Evolutionary conservation across 2,113 vertebrate species (phyloP).

Genomic region (Anhinga rufa): DNA sequence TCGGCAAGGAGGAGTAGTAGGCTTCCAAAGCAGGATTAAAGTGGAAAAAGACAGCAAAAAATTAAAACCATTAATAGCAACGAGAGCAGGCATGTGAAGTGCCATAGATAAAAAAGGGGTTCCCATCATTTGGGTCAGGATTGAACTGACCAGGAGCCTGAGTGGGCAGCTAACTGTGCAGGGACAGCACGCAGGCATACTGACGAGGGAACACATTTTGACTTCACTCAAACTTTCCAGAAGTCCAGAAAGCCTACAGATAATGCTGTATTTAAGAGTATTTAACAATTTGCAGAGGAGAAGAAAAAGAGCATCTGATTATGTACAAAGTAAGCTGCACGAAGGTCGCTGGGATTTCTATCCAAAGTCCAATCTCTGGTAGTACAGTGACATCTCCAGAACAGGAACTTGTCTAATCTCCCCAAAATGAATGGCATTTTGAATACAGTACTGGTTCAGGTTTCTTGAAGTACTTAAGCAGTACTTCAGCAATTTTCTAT

Average conservation of each 20-base stretch:
- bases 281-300: neutral
- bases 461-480: neutral
- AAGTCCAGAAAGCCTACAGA: neutral
- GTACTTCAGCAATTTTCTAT: neutral
- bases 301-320: neutral
- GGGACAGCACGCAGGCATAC: rapidly evolving
- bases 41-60: neutral
- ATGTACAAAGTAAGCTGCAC: neutral
- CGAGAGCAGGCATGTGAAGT: neutral
- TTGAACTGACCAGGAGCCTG: rapidly evolving
- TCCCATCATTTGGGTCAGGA: neutral
- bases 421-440: neutral
- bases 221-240: neutral
- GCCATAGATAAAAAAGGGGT: neutral
- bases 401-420: neutral
- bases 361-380: neutral
- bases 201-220: rapidly evolving
- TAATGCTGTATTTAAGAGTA: neutral
- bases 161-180: neutral
- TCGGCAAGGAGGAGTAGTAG: neutral
- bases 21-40: neutral
- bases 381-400: neutral
- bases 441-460: neutral
- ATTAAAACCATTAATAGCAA: neutral
- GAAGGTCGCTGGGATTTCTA: neutral